Conservation (phyloP, 2,797 vertebrate species). For the Mallotus villosus region DNA sequence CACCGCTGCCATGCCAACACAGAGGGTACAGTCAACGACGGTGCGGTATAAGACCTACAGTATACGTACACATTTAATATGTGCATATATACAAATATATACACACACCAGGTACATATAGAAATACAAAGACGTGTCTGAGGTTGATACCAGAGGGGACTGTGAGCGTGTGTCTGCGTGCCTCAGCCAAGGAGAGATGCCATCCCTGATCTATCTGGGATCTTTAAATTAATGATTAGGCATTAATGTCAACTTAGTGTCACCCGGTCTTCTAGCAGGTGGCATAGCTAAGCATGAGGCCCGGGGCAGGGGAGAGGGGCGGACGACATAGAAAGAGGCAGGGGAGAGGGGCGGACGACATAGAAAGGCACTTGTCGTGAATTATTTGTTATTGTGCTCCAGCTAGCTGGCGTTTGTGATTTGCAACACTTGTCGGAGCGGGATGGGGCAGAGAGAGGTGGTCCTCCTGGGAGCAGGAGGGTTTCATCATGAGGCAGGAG, state of each 20-base stretch:
- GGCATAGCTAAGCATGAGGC: constrained; percentile 18
- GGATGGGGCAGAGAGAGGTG: constrained; percentile 15
- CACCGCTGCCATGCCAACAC: no score
- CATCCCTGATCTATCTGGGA: constrained; percentile 12
- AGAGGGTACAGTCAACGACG: no score
- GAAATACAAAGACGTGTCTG: no score
- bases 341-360: constrained; percentile 37
- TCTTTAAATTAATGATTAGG: constrained; percentile 46
- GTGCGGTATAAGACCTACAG: no score
- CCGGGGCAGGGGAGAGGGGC: constrained; percentile 25
- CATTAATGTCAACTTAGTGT: constrained; percentile 42
- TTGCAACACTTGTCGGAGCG: constrained; percentile 52
- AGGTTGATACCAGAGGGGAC: no score
- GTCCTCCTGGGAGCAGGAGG: constrained; percentile 40
- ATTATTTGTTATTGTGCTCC: constrained; percentile 56
- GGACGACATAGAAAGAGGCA: constrained; percentile 47
- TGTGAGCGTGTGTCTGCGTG: no score
- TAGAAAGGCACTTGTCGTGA: constrained; percentile 59
- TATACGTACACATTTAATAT: no score
- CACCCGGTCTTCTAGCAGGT: neutral
- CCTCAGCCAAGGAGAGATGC: neutral
- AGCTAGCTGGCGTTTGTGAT: constrained; percentile 43
- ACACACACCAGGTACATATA: no score
- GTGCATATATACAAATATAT: no score
- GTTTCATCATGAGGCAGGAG: constrained; percentile 17